Base-by-base conservation (phyloP, 2,888 invertebrate genomes). In the Horisme vitalbata region DNA sequence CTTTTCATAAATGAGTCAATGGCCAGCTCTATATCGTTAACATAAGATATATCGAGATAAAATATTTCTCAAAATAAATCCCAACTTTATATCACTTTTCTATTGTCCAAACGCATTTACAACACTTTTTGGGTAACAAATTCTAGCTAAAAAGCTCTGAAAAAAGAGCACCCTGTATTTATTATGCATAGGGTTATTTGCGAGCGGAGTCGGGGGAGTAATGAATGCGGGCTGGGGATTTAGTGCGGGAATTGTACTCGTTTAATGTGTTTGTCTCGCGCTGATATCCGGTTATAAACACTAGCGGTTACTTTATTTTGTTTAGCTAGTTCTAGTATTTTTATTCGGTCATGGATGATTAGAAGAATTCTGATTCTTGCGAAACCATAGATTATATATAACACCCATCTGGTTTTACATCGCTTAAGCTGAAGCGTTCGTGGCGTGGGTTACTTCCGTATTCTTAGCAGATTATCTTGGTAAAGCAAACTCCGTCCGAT, bases 111-210 rank as follows among this genome's bases (percentile, higher is more conserved):
- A 38, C 33, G 23, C 49, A 34, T 32, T 27, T 8, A 10, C 31
- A 23, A 23, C 18, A 33, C 27, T 46, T 34, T 48, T 23, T 14
- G 30, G 38, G 31, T 35, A 38, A 44, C 39, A 27, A 44, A 49
- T 44, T 45, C 21, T 9, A 35, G 39, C 39, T 49, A 49, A 41
- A 34, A 44, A 34, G 35, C 44, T 30, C 35, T 39, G 26, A 27
- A 49, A 43, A 48, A 45, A 49, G 35, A 31, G 35, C 48, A 35
- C 35, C 39, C 39, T 33, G 33, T 52, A 63, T 69, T 68, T 65
- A 65, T 61, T 69, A 69, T 71, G 65, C 64, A 70, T 66, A 53
- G 59, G 55, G 56, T 68, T 68, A 70, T 71, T 66, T 66, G 63
- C 63, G 50, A 57, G 58, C 55, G 53, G 59, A 61, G 65, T 62